Conservation (phyloP, 2,113 vertebrate species). For the Cololabis saira region DNA sequence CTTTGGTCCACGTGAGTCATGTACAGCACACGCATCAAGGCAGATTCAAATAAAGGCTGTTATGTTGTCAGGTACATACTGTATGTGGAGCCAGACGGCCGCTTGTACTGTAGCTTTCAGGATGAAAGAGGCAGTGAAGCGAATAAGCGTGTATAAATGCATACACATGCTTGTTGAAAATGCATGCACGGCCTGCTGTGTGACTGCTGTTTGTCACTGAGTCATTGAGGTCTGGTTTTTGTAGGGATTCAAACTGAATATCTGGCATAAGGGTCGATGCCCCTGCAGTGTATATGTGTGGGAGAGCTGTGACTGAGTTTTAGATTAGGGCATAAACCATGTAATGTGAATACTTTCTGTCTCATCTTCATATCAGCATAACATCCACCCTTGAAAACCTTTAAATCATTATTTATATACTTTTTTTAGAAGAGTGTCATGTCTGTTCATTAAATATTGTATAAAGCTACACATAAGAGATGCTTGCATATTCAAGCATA, state of each 20-base stretch:
- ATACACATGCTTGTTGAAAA: slow-evolving; percentile 12
- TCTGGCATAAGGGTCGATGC: slow-evolving; percentile 14
- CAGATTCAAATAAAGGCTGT: no score
- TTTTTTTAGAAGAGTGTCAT: neutral
- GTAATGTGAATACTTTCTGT: neutral
- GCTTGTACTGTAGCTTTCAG: neutral
- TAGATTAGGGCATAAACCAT: slow-evolving; percentile 1
- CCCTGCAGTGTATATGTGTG: slow-evolving; percentile 12
- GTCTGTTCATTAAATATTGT: no score
- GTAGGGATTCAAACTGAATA: slow-evolving; percentile 31
- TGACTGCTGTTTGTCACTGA: slow-evolving; percentile 66
- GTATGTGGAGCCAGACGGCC: neutral
- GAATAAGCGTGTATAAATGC: neutral
- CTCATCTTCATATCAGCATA: neutral
- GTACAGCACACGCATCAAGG: no score
- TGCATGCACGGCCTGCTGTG: slow-evolving; percentile 19
- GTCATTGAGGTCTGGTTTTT: slow-evolving; percentile 40
- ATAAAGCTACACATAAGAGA: no score
- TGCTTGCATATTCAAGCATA: no score
- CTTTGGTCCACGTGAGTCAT: neutral
- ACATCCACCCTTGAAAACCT: neutral
- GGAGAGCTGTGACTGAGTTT: slow-evolving; percentile 9
- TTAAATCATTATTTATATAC: neutral
- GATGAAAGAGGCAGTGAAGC: neutral
- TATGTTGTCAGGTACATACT: slow-evolving; percentile 7